Conservation (phyloP, 1,140 invertebrate genomes). For the Propsilocerus akamusi region DNA sequence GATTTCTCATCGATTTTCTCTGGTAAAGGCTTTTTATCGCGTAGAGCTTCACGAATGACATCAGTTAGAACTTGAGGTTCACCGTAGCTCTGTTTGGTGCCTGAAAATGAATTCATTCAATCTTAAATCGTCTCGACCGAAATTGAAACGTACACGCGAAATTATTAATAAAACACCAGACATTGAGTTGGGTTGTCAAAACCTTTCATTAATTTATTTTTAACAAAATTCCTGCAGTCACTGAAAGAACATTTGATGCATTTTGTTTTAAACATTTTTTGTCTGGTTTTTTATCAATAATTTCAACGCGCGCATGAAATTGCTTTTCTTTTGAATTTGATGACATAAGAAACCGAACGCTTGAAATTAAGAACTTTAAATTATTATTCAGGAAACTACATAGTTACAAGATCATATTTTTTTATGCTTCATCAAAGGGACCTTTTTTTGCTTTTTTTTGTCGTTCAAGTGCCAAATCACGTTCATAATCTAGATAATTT, state of each 20-base stretch:
- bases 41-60: slow-evolving; percentile 36
- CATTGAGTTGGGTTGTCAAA: slow-evolving; percentile 1
- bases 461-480: neutral
- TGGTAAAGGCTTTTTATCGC: slow-evolving; percentile 24
- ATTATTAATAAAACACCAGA: neutral
- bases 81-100: slow-evolving; percentile 36
- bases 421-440: neutral
- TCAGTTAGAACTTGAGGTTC: slow-evolving; percentile 36
- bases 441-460: neutral
- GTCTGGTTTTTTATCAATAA: neutral
- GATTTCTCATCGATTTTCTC: slow-evolving; percentile 4
- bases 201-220: slow-evolving; percentile 4
- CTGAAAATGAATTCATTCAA: slow-evolving; percentile 24
- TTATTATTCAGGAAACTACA: neutral
- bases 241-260: neutral
- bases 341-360: no score
- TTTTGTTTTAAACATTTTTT: neutral
- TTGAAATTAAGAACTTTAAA: no score
- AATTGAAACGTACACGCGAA: neutral
- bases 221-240: neutral
- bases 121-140: slow-evolving; percentile 7
- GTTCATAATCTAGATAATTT: neutral
- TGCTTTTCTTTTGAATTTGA: no score
- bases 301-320: no score
- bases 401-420: neutral